Evolutionary conservation across 2,888 invertebrate genomes (phyloP).

Genomic region (Actias luna): DNA sequence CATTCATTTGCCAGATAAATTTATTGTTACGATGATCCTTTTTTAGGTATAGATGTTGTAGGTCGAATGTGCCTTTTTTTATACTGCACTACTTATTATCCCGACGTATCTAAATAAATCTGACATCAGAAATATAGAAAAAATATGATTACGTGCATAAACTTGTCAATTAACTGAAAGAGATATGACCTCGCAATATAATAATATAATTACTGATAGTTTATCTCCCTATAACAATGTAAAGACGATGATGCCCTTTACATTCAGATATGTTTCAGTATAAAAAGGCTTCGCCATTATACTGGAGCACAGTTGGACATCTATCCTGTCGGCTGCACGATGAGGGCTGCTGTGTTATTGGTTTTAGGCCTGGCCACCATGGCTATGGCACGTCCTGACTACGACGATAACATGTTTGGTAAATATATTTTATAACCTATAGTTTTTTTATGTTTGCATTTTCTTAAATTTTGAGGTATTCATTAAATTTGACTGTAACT

Average conservation of each 20-base stretch:
- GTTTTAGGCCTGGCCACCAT: conserved; percentile 59
- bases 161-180: neutral
- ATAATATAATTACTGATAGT: conserved; percentile 27
- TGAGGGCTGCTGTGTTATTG: conserved; percentile 58
- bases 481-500: neutral
- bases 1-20: no score
- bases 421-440: conserved; percentile 28
- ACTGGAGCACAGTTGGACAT: conserved; percentile 54
- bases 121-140: neutral
- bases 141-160: neutral
- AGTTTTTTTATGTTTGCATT: neutral
- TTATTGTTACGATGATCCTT: no score
- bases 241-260: conserved; percentile 23
- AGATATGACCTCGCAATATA: conserved; percentile 16
- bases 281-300: conserved; percentile 41
- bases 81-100: no score
- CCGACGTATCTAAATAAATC: no score
- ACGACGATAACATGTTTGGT: conserved; percentile 54
- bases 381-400: conserved; percentile 59
- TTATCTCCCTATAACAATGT: conserved; percentile 24
- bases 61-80: no score
- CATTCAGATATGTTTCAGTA: conserved; percentile 29
- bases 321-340: conserved; percentile 53
- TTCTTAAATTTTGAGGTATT: neutral
- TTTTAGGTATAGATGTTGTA: no score